These are phyloP conservation scores for Neoaliturus tenellus DNA, from an alignment of 2,888 invertebrate genomes.

Conservation along the genomic window DNA sequence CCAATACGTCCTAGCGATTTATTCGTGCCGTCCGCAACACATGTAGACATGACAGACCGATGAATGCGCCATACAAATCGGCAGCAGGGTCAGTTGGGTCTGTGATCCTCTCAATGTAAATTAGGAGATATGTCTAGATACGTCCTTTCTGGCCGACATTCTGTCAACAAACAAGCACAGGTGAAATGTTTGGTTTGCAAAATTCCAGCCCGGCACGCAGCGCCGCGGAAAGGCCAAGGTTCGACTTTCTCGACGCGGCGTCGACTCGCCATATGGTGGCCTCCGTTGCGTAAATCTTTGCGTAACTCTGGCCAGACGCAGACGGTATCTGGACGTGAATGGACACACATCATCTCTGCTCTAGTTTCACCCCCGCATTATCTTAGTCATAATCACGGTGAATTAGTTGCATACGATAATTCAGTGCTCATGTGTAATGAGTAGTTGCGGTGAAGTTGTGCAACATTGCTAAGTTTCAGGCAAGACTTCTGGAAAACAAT, in stretches of 20 bases:
- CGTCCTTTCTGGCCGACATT: background rate
- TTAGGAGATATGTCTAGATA: background rate
- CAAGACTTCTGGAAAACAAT: no score
- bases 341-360: conserved; percentile 34
- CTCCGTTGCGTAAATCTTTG: conserved; percentile 34
- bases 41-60: background rate
- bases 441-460: no score
- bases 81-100: no score
- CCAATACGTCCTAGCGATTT: background rate
- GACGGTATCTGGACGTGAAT: conserved; percentile 2
- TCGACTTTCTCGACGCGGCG: conserved; percentile 35
- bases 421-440: no score
- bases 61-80: no score
- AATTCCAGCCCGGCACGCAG: background rate
- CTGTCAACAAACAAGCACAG: background rate
- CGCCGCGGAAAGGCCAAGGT: conserved; percentile 35
- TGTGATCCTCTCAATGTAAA: no score
- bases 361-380: conserved; percentile 24
- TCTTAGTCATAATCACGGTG: background rate
- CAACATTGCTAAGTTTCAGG: no score
- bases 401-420: background rate
- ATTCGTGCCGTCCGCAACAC: background rate
- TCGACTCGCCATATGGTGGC: conserved; percentile 38
- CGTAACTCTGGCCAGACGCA: background rate
- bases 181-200: background rate